These are phyloP conservation scores for Margaritifera margaritifera DNA, from an alignment of 2,888 invertebrate species.

Conservation along the genomic window DNA sequence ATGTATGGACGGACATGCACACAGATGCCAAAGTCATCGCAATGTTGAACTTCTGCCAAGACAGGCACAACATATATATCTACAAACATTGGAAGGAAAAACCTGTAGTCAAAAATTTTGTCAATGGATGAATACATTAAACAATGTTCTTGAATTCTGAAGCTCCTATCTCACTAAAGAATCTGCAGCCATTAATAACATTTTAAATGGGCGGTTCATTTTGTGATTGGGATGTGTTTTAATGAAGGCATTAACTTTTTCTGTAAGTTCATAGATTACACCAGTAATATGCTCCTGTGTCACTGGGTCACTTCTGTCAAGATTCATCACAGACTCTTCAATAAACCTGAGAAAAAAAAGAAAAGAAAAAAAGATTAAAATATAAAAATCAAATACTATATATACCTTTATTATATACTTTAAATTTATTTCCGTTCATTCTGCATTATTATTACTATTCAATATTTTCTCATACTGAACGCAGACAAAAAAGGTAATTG, in stretches of 20 bases:
- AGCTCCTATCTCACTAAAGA: slow-evolving; percentile 39
- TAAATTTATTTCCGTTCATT: neutral
- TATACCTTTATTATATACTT: neutral
- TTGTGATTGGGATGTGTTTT: slow-evolving; percentile 80
- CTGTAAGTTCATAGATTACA: slow-evolving; percentile 84
- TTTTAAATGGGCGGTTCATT: slow-evolving; percentile 79
- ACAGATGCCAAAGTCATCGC: too few relatives aligned
- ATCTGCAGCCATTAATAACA: slow-evolving; percentile 81
- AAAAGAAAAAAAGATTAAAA: neutral
- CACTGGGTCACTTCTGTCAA: slow-evolving; percentile 84
- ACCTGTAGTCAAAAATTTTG: too few relatives aligned
- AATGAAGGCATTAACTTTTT: slow-evolving; percentile 83
- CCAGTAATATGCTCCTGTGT: slow-evolving; percentile 88
- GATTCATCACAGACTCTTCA: slow-evolving; percentile 88
- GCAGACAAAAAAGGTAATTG: too few relatives aligned
- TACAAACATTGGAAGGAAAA: too few relatives aligned
- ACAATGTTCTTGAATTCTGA: too few relatives aligned
- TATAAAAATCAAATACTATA: neutral
- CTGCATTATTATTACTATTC: too few relatives aligned
- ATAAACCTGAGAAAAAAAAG: slow-evolving; percentile 80
- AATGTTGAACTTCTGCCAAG: too few relatives aligned
- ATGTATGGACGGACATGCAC: too few relatives aligned
- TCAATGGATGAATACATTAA: too few relatives aligned
- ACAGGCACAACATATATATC: too few relatives aligned
- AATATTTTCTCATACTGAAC: too few relatives aligned